Evolutionary conservation across 2,113 vertebrate genomes (phyloP), one percentile per base, ranked within the genome.

Genomic region (Antennarius striatus): DNA sequence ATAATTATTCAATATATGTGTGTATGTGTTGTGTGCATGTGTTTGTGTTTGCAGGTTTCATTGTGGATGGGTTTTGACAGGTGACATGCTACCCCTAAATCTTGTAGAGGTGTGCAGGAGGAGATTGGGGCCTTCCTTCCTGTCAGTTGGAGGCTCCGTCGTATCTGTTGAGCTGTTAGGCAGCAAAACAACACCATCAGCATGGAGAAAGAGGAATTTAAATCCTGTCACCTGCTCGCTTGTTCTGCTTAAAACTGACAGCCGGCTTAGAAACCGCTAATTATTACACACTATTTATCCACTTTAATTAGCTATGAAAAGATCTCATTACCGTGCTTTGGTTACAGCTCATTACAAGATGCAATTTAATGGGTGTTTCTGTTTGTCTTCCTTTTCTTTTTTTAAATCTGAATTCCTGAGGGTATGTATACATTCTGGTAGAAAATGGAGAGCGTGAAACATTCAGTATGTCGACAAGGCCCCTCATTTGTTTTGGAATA

Each of bases 21-120:
- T 77, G 74, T 74, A 69, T 50, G 16, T 42, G 42, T 54, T 62
- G 57, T 77, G 75, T 77, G 74, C 72, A 69, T 50, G 16, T 42
- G 32, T 54, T 62, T 53, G 36, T 40, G 53, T 59, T 4, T 36
- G 58, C 28, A 43, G 51, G 75, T 62, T 78, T 82, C 72, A 71
- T 48, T 1, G 6, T 8, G 65, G 80, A 86, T 82, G 51, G 29
- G 70, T 80, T 79, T 75, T 87, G 89, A 89, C 86, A 89, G 84
- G 79, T 86, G 86, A 84, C 79, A 81, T 29, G 51, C 65, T 65
- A 71, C 79, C 68, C 75, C 78, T 57, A 84, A 78, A 85, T 81
- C 80, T 56, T 59, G 28, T 79, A 53, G 84, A 86, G 83, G 79
- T 15, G 40, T 77, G 75, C 62, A 61, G 73, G 61, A 59, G 64